A percentile compares a stretch with the other conserved stretches of the same genome.
These are phyloP conservation scores for Zalophus californianus DNA, from an alignment of 2,797 vertebrate genomes.

Conservation along the genomic window DNA sequence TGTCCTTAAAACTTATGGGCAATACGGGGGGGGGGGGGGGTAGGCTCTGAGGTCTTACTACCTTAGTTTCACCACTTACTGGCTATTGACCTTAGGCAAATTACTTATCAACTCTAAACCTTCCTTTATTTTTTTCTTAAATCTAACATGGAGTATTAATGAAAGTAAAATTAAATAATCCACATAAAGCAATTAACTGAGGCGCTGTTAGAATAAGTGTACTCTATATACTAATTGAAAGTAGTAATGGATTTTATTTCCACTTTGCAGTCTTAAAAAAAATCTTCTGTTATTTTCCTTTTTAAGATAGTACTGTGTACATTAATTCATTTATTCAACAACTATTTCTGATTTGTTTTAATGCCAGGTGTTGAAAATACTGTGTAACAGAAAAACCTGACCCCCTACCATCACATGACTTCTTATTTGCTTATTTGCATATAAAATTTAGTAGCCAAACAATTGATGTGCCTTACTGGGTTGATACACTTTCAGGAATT, in stretches of 20 bases:
- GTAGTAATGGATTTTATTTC: slow-evolving; percentile 41
- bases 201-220: neutral
- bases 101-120: neutral
- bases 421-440: neutral
- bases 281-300: neutral
- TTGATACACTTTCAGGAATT: neutral
- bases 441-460: slow-evolving; percentile 1
- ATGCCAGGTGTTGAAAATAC: neutral
- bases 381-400: neutral
- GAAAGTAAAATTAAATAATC: slow-evolving; percentile 61
- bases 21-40: fast-evolving
- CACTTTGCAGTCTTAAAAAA: neutral
- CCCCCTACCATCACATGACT: neutral
- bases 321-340: neutral
- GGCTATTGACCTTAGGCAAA: neutral
- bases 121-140: neutral
- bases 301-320: neutral
- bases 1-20: neutral
- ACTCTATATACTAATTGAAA: neutral
- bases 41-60: neutral
- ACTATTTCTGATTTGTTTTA: neutral
- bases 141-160: slow-evolving; percentile 37
- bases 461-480: neutral
- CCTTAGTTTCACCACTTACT: neutral
- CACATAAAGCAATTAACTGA: slow-evolving; percentile 41